These are phyloP conservation scores for Tinamus guttatus DNA, from an alignment of 2,113 vertebrate genomes.

Conservation along the genomic window DNA sequence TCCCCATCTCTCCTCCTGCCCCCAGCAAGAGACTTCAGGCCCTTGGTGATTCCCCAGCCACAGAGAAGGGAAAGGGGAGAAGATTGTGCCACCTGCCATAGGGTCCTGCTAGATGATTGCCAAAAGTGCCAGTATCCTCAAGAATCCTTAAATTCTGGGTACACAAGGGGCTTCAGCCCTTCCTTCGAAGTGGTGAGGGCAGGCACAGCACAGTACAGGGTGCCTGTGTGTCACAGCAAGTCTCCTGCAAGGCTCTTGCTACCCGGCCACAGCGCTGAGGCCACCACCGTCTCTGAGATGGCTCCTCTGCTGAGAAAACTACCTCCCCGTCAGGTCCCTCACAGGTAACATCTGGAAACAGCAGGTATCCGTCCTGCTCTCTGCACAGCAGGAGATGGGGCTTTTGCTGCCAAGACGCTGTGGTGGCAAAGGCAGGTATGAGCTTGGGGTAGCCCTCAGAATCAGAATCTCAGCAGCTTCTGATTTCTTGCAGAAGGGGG, in stretches of 20 bases:
- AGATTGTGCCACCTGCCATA: too few relatives aligned
- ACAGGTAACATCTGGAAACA: not conserved
- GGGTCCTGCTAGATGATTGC: too few relatives aligned
- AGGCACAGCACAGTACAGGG: not conserved
- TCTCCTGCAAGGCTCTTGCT: not conserved
- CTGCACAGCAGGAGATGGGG: accelerated
- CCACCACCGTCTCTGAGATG: not conserved
- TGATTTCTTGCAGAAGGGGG: not conserved
- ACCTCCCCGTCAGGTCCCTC: not conserved
- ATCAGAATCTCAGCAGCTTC: not conserved
- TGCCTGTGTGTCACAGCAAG: not conserved
- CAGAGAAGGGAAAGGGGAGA: too few relatives aligned
- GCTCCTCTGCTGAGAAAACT: not conserved
- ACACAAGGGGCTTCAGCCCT: not conserved
- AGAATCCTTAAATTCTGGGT: not conserved
- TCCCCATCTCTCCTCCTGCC: not conserved
- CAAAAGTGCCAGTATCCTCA: too few relatives aligned
- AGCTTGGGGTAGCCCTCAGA: not conserved
- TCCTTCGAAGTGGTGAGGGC: not conserved
- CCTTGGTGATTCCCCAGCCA: too few relatives aligned
- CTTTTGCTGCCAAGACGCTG: not conserved
- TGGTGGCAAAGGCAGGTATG: not conserved
- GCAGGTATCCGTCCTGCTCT: not conserved
- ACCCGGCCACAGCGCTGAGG: not conserved
- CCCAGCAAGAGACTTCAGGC: not conserved